Percentiles rank a stretch among this genome's conserved stretches.
phyloP scores from a whole-genome alignment of 1,140 invertebrate species.

The Phymorhynchus buccinoides region DNA sequence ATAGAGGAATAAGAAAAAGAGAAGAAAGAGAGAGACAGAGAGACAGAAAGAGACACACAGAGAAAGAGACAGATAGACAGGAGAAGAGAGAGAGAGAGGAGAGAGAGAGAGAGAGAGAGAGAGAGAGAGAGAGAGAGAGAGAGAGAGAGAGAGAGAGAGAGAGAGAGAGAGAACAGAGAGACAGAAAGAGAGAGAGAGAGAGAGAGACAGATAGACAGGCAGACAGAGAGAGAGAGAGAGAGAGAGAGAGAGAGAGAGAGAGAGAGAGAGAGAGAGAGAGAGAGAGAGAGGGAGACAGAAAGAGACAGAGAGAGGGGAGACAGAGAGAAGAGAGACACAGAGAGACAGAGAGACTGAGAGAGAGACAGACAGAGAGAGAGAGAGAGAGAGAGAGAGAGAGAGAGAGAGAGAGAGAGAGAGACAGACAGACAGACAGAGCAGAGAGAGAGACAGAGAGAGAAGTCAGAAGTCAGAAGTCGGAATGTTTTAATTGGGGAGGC shows the following conservation, averaged over 20 bases:
- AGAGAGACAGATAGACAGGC: no score
- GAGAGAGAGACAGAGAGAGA: no score
- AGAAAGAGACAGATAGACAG: no score
- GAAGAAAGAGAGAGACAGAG: not conserved
- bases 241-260: not conserved
- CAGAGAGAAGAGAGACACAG: not conserved
- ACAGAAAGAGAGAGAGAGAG: not conserved
- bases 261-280: not conserved
- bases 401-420: no score
- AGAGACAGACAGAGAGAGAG: not conserved
- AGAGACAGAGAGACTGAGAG: not conserved
- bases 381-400: not conserved
- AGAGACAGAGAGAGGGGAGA: no score
- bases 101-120: not conserved
- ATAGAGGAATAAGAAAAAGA: not conserved
- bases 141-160: constrained; percentile 12
- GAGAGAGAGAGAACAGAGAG: not conserved
- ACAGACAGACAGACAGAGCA: no score
- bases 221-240: not conserved
- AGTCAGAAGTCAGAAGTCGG: no score
- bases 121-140: constrained; percentile 26
- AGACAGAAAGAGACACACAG: not conserved
- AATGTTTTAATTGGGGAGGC: no score
- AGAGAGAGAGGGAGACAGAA: not conserved
- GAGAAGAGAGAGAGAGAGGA: not conserved